A percentile compares a stretch with the other conserved stretches of the same genome.
These are phyloP conservation scores for Temnothorax unifasciatus DNA, from an alignment of 2,888 invertebrate species.

Conservation along the genomic window DNA sequence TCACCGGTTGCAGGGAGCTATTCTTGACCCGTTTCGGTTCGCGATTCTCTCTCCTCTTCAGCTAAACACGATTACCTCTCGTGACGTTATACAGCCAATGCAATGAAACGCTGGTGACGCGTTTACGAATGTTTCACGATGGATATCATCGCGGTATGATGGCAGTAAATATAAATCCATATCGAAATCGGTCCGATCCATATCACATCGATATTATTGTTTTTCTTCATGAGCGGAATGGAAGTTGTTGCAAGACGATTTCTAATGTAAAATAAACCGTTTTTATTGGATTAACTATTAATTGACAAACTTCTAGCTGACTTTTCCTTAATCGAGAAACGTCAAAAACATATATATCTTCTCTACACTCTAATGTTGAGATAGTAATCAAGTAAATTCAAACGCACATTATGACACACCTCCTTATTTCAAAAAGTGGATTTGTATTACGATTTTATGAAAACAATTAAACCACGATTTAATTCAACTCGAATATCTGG, in stretches of 20 bases:
- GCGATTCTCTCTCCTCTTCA: conserved; percentile 52
- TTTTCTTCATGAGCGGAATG: background rate
- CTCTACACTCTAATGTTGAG: background rate
- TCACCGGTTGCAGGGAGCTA: conserved; percentile 53
- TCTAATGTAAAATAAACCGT: background rate
- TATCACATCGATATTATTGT: background rate
- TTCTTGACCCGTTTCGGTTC: conserved; percentile 55
- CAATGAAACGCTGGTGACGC: conserved; percentile 35
- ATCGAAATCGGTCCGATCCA: background rate
- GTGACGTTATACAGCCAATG: conserved; percentile 12
- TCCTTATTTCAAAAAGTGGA: background rate
- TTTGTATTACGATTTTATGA: background rate
- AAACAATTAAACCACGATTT: background rate
- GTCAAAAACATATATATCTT: background rate
- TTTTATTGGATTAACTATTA: background rate
- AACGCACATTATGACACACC: background rate
- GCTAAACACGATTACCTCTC: conserved; percentile 33
- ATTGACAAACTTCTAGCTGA: background rate
- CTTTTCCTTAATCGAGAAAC: background rate
- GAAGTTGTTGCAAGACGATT: background rate
- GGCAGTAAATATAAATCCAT: background rate
- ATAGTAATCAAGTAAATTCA: background rate
- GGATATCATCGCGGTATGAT: background rate
- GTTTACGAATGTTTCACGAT: conserved; percentile 33
- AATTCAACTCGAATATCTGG: background rate